Evolutionary conservation across 2,797 vertebrate species (phyloP).

Genomic region (Neomorphus geoffroyi): DNA sequence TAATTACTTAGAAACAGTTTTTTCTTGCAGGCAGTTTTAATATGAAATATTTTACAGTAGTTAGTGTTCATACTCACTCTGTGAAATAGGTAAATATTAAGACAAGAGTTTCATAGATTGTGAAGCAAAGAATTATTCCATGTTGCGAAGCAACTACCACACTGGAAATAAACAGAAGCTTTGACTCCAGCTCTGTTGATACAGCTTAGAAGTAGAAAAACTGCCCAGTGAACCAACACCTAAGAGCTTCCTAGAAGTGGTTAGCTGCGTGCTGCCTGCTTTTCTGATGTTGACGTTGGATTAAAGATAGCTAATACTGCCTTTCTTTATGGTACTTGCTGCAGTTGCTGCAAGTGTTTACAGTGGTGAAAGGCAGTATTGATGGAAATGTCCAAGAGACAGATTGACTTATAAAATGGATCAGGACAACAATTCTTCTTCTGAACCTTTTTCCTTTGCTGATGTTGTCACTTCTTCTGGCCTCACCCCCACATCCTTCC

Average conservation of each 20-base stretch:
- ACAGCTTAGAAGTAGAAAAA: neutral
- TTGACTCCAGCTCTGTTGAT: neutral
- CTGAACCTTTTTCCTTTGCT: neutral
- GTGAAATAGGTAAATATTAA: neutral
- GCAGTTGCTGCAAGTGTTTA: neutral
- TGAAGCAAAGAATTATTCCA: neutral
- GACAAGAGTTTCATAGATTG: neutral
- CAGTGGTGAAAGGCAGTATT: neutral
- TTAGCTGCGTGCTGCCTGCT: neutral
- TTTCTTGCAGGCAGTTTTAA: neutral
- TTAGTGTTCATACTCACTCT: neutral
- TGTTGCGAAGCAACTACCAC: neutral
- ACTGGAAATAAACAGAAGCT: neutral
- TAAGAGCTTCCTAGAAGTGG: neutral
- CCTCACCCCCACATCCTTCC: neutral
- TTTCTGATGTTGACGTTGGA: neutral
- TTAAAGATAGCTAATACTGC: neutral
- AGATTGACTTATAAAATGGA: neutral
- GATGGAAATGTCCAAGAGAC: neutral
- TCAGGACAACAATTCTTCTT: neutral
- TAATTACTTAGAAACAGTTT: neutral
- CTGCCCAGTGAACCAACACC: neutral
- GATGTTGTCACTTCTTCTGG: neutral
- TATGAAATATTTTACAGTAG: neutral
- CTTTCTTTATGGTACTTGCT: neutral